Evolutionary conservation across 2,797 vertebrate species (phyloP), one percentile per base, ranked within the genome.

Genomic region (Lacerta viridis): DNA sequence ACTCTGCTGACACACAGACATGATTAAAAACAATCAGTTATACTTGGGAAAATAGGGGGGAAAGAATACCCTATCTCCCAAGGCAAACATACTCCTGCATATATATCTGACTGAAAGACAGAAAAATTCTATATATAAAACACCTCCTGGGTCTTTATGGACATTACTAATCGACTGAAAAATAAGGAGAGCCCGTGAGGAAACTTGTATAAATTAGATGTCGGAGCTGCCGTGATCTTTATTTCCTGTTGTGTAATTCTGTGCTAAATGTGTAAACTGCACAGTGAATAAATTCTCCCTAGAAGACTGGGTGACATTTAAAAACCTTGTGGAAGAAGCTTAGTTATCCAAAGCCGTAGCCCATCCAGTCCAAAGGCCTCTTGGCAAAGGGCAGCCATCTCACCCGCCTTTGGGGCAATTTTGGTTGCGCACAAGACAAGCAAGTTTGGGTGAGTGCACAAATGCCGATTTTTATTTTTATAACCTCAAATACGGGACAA

Each of bases 1-100:
- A 0, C 88, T 87, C 83, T 87, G 75, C 89, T 94, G 93, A 77
- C 29, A 81, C 55, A 92, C 33, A 91, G 91, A 90, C 85, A 69
- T n/a, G 80, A 95, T 92, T 95, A 93, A 94, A 95, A 94, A 92
- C 92, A 83, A 92, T 92, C 91, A 50, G 69, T 95, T 94, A 88
- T 76, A 91, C 33, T 92, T 85, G 55, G 93, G 76, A 95, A 95
- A 89, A 87, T 23, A 33, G 20, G 36, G 33, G 0, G 9, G 11
- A 36, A 36, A 36, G 33, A 46, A 72, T 61, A 5, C 61, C 85
- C 20, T 61, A 87, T 92, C 92, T 96, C 93, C 93, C 93, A 83
- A 88, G 87, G 92, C 91, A 85, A 94, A 86, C 89, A 83, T 29
- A 36, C 75, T 81, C 79, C 79, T 2, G 17, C 80, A 59, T 64